Evolutionary conservation across 1,140 invertebrate species (phyloP), one percentile per base, ranked within the genome.

Genomic region (Drosophila neocordata): DNA sequence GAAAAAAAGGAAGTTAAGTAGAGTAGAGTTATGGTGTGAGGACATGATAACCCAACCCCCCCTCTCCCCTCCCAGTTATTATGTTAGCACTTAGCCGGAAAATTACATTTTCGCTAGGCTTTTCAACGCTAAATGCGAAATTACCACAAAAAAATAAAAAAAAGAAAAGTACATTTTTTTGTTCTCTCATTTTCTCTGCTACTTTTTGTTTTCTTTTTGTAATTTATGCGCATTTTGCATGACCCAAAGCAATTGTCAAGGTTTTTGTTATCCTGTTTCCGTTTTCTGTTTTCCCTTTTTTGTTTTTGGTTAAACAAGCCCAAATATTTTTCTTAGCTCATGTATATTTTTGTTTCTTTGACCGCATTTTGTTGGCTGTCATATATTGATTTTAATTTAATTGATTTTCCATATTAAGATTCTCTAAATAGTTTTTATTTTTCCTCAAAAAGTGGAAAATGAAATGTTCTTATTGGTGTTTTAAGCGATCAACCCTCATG

Each of bases 151-250:
- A 62, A 53, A 51, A 44, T 41, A 44, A 74, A 77, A 72, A 71
- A 65, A 48, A 3, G 5, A 48, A 48, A 20, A 20, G 41, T 44
- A 15, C 13, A 44, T 44, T 48, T 48, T 48, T 48, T 48, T 31
- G 1, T 13, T 48, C 13, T 48, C 41, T 11, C 15, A 20, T 59
- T 44, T 31, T 18, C 27, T 34, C 31, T 31, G 11, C 37, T 38
- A 20, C 44, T 57, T 60, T 60, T 38, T 65, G 62, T 38, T 65
- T 71, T 52, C 35, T 52, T 18, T 13, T 53, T 69, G 65, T 89
- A 89, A 89, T 89, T 89, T 89, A 89, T 89, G 85, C 79, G 69
- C 66, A 63, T 72, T 89, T 89, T 82, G 87, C 87, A 89, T 89
- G 87, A 82, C 74, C 51, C 65, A 67, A 70, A 72, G 85, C 78